Percentiles rank a stretch among this genome's conserved stretches.
Conservation (phyloP, 2,888 invertebrate species). For the Phyllotreta striolata region DNA sequence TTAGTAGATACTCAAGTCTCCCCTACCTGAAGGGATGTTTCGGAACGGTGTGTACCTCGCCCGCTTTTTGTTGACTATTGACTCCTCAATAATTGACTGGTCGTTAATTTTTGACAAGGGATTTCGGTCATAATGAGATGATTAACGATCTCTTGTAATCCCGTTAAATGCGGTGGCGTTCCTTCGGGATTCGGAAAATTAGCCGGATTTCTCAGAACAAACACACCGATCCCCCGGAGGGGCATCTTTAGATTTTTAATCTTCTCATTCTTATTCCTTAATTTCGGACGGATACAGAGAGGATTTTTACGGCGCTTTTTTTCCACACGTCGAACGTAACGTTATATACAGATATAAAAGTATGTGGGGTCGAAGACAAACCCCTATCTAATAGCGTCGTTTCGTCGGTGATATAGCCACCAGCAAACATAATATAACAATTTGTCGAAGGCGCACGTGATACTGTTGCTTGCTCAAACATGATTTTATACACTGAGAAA, state of each 20-base stretch:
- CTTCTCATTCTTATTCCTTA: too few relatives aligned
- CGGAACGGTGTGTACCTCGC: slow-evolving; percentile 28
- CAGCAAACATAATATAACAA: slow-evolving; percentile 54
- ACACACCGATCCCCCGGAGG: too few relatives aligned
- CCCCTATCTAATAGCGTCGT: slow-evolving; percentile 34
- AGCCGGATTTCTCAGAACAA: not conserved
- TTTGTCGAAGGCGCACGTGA: slow-evolving; percentile 46
- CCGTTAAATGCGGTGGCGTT: slow-evolving; percentile 22
- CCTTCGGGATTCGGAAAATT: slow-evolving; percentile 21
- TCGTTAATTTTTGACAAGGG: slow-evolving; percentile 37
- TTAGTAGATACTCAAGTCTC: not conserved
- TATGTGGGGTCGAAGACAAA: slow-evolving; percentile 24
- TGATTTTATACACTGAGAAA: slow-evolving; percentile 16
- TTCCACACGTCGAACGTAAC: slow-evolving; percentile 22
- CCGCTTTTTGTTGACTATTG: slow-evolving; percentile 34
- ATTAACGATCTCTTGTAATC: slow-evolving; percentile 38
- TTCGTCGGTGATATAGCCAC: slow-evolving; percentile 27
- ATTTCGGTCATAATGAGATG: slow-evolving; percentile 29
- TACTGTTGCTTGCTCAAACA: slow-evolving; percentile 28
- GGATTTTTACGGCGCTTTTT: slow-evolving; percentile 15
- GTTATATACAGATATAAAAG: slow-evolving; percentile 24
- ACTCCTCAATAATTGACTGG: slow-evolving; percentile 33
- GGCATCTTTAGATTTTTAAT: too few relatives aligned
- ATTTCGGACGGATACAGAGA: too few relatives aligned
- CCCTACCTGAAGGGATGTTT: slow-evolving; percentile 24